phyloP scores from a whole-genome alignment of 92 coral and sea anemone species.

The Montipora capitata region DNA sequence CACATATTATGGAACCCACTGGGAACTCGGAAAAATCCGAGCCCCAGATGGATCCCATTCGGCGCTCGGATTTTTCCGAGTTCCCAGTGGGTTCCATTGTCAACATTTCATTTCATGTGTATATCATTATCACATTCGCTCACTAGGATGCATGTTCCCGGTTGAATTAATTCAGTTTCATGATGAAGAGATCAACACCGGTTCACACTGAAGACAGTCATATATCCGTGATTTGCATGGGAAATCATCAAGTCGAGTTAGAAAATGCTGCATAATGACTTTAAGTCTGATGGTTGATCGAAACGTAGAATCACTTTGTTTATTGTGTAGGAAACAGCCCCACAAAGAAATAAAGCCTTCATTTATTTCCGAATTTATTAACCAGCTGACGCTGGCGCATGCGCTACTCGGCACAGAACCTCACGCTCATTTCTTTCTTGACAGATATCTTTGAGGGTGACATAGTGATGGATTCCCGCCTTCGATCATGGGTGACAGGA shows the following conservation, averaged over 20 bases:
- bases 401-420: not conserved
- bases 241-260: not conserved
- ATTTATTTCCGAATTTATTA: too few species aligned
- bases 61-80: too few species aligned
- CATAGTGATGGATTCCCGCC: constrained; percentile 83
- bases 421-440: not conserved
- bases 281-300: not conserved
- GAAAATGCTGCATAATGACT: too few species aligned
- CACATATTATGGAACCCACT: too few species aligned
- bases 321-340: not conserved
- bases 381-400: not conserved
- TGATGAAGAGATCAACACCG: too few species aligned
- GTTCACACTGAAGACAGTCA: too few species aligned
- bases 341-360: not conserved
- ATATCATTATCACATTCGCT: too few species aligned
- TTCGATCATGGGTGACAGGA: constrained; percentile 81
- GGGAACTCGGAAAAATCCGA: too few species aligned
- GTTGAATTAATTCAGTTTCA: too few species aligned
- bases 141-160: not conserved
- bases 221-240: not conserved
- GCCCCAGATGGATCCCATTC: too few species aligned
- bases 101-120: too few species aligned
- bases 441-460: constrained; percentile 90
- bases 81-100: too few species aligned
- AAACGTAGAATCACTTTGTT: not conserved